Evolutionary conservation across 1,140 invertebrate genomes (phyloP).

Genomic region (Mactra quadrangularis): DNA sequence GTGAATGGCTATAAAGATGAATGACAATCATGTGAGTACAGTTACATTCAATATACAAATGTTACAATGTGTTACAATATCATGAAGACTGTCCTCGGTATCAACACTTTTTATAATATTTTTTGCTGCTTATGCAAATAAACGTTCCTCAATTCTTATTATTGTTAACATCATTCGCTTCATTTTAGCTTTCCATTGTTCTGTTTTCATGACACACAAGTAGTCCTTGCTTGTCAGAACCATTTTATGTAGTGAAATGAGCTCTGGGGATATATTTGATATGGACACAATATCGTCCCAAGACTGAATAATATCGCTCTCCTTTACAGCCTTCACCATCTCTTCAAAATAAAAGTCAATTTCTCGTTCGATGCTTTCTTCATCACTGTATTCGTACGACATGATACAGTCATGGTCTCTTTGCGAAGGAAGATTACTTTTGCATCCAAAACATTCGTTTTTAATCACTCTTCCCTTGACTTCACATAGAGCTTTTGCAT

Average conservation of each 20-base stretch:
- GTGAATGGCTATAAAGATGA: too few species aligned
- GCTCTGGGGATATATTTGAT: conserved; percentile 5
- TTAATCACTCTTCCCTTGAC: background rate
- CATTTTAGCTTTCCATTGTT: conserved; percentile 41
- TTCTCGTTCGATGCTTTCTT: too few species aligned
- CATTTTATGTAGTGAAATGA: conserved; percentile 24
- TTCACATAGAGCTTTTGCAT: conserved; percentile 15
- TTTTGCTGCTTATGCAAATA: background rate
- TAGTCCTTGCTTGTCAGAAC: conserved; percentile 30
- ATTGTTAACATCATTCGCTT: conserved; percentile 32
- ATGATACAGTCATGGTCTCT: conserved; percentile 29
- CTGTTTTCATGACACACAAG: conserved; percentile 38
- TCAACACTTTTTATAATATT: too few species aligned
- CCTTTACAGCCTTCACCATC: conserved; percentile 40
- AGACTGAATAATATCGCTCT: conserved; percentile 15
- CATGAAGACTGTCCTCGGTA: too few species aligned
- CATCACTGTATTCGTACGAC: conserved; percentile 3
- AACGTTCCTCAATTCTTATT: background rate
- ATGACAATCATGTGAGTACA: too few species aligned
- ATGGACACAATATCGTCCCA: conserved; percentile 18
- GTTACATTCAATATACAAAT: too few species aligned
- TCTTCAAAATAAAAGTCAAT: conserved; percentile 47
- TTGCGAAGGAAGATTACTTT: conserved; percentile 33
- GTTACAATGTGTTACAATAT: too few species aligned
- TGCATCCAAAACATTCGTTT: conserved; percentile 25